Base-by-base conservation (phyloP, 2,888 invertebrate species). In the Brachylomia viminalis region DNA sequence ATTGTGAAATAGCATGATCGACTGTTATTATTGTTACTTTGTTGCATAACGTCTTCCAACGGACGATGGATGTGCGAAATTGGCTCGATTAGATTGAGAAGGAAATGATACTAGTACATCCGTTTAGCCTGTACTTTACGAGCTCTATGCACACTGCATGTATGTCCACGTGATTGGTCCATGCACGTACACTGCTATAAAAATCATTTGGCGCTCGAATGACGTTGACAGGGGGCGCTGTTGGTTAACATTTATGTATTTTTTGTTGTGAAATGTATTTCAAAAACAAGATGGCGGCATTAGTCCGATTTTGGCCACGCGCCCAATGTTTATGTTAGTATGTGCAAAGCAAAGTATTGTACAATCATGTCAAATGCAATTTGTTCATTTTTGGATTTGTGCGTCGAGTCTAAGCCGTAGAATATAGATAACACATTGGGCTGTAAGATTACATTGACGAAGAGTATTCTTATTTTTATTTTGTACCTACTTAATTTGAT, bases 21-120 rank as follows among this genome's bases (percentile, higher is more conserved):
- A n/a, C 20, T n/a, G 45, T 64, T 72, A 77, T 47, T 62, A 66
- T 62, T 54, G 45, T 68, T 64, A 33, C 66, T 8, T 23, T 59
- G 52, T 85, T 83, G 67, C 77, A 68, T 77, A 56, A 42, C 30
- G 13, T 56, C 54, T 15, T 27, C 45, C 72, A 58, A n/a, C 82
- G 56, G 67, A 77, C 68, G 83, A 61, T 70, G 82, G 77, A 77
- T 61, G 70, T 67, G 67, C 70, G 38, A 71, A 85, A 83, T 82
- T 77, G 54, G 23, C 65, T 42, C 73, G 23, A 73, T 77, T 85
- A 77, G 17, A 56, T 38, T 71, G 71, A 64, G 23, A 42, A 70
- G 70, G 82, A 83, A 85, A 52, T 68, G 67, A 45, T 52, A n/a
- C n/a, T n/a, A n/a, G n/a, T n/a, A 58, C 80, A 52, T 84, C 80